Evolutionary conservation across 2,888 invertebrate genomes (phyloP), one percentile per base, ranked within the genome.

Genomic region (Hartigia nigra): DNA sequence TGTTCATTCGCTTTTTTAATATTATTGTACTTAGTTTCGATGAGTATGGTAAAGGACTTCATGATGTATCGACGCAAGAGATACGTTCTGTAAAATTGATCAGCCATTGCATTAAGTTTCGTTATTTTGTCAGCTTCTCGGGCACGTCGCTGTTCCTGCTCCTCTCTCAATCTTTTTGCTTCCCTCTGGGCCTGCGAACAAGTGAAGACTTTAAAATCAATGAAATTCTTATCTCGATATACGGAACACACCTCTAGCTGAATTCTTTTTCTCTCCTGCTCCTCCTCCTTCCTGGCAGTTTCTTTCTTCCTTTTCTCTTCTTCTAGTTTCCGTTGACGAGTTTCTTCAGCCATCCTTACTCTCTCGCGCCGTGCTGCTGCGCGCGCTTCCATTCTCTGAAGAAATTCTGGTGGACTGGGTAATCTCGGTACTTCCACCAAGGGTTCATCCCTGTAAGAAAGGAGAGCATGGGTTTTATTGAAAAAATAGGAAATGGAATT

Each of bases 341-440:
- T 84, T 77, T 89, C 89, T 77, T 93, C 92, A 12, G 92, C 86
- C 77, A 90, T 87, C 78, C 91, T 88, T 69, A 89, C 83, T 79
- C 92, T 90, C 82, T 92, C 87, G 70, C 92, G 94, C 70, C 96
- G 92, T 83, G 95, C 95, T 70, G 94, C 90, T 0, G 96, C 96
- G 80, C 95, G 93, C 79, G 95, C 94, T 86, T 96, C 95, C 95
- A 96, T 95, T 88, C 95, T 93, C 88, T 94, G 93, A 74, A 96
- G 88, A 88, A 96, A 95, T 88, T 94, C 94, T 4, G 96, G 96
- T 69, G 89, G 88, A 78, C 84, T 87, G 32, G 87, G 84, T 4
- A 87, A 79, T 77, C 80, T 81, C 35, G 86, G 82, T 12, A 84
- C 81, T 74, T 84, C 84, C 23, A 81, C 78, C 31, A 87, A 75